phyloP scores from a whole-genome alignment of 2,888 invertebrate species.

The Calameuta pallipes region DNA sequence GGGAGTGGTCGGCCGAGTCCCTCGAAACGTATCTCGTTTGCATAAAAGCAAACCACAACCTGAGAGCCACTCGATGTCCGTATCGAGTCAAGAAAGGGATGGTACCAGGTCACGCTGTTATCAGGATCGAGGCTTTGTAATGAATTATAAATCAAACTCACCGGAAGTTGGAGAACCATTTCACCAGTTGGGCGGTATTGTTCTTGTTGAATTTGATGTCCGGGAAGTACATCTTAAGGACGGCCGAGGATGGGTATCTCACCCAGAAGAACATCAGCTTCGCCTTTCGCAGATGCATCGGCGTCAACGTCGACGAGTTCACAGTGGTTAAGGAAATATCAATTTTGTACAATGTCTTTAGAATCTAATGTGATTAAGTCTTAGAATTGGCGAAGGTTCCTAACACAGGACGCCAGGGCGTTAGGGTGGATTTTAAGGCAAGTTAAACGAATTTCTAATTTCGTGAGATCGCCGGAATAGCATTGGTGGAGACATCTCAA shows the following conservation, averaged over 20 bases:
- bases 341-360: constrained; percentile 3
- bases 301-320: constrained; percentile 96
- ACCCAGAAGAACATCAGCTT: constrained; percentile 99
- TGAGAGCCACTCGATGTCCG: neutral
- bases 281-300: constrained; percentile 99
- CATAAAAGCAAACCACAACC: constrained; percentile 34
- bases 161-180: constrained; percentile 99
- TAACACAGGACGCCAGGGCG: neutral
- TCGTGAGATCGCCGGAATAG: neutral
- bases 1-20: constrained; percentile 56
- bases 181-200: constrained; percentile 99
- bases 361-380: neutral
- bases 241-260: constrained; percentile 98
- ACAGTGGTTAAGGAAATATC: constrained; percentile 83
- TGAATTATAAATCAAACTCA: constrained; percentile 63
- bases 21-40: constrained; percentile 56
- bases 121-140: constrained; percentile 8
- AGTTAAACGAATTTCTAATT: neutral
- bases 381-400: neutral
- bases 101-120: neutral
- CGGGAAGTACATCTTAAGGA: constrained; percentile 99
- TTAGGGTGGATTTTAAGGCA: neutral
- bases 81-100: neutral
- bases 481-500: constrained; percentile 49
- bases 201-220: constrained; percentile 99